Evolutionary conservation across 2,113 vertebrate species (phyloP), one percentile per base, ranked within the genome.

Genomic region (Perca fluviatilis): DNA sequence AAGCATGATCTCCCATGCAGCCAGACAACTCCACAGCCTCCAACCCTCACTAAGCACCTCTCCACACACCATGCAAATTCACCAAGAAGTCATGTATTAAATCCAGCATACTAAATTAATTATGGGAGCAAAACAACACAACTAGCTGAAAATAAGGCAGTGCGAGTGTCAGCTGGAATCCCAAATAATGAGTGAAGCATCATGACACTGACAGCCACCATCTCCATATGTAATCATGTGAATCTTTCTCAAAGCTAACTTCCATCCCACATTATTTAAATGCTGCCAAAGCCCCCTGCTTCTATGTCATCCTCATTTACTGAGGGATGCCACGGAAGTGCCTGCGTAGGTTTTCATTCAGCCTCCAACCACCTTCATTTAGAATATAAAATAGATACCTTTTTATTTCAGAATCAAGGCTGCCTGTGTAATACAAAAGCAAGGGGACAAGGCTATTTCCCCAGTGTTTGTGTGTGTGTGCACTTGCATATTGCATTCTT

Each of bases 1-100:
- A 88, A 16, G 89, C 89, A 80, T 86, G 86, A 79, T 79, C 85
- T 90, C 88, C 78, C 84, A 86, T 84, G 82, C 84, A 85, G 71
- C 49, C 77, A 79, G 66, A 69, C 80, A 50, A 73, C 83, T 64
- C 77, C 62, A 71, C 88, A 86, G 69, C 74, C 80, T 84, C 77
- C 63, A 63, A 75, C 79, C 70, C 57, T 80, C 80, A 46, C 60
- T 75, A 62, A 83, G 74, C 71, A 73, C 74, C 84, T 78, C 81
- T 89, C 67, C 74, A 77, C 66, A 72, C 66, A 53, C 56, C 73
- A 80, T 75, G 73, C 80, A 87, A 77, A 86, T 80, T 63, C 64
- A 78, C 89, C 12, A 33, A 70, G 67, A 51, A 49, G 13, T 25
- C 60, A 16, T 60, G 30, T 33, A 7, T 33, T 33, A 33, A 33